Evolutionary conservation across 1,140 invertebrate species (phyloP), one percentile per base, ranked within the genome.

Genomic region (Hycleus cichorii): DNA sequence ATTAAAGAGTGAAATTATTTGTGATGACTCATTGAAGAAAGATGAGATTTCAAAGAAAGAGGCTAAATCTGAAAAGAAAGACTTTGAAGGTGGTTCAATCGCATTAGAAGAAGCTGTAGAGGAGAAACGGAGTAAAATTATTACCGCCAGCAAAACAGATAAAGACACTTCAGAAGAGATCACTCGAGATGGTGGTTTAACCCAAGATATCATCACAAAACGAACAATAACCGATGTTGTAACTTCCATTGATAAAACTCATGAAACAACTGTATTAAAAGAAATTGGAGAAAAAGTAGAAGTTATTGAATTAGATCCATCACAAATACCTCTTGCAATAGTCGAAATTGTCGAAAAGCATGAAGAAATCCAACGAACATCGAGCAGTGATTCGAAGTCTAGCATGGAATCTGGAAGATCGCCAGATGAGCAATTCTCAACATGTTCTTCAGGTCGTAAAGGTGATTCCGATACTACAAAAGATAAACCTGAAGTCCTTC

Each of bases 41-140:
- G 51, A 60, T 26, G 47, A 60, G 49, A 42, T 12, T n/a, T 32
- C 57, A 40, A 62, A 63, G 25, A 74, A 64, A 55, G 64, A 71
- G 9, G 12, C 11, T 12, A 38, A 25, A 2, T 44, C n/a, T 25
- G 47, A 57, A 32, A 26, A 10, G n/a, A 49, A 49, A n/a, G 39
- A 49, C 32, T n/a, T 49, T 6, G 40, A 49, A 10, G 55, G 40
- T 44, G 26, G 24, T 6, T 44, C 25, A 38, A 38, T 47, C n/a
- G 39, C 48, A 40, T 40, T 43, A 42, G 47, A 44, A 51, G 46
- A 59, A 42, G 39, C 55, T 10, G 44, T 58, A 8, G 57, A 72
- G 51, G 72, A 77, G 51, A 75, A 72, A 61, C 71, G 73, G 58
- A 70, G 64, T 46, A 72, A 74, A 12, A 74, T 76, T 3, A 71